A percentile compares a stretch with the other conserved stretches of the same genome.
Conservation (phyloP, 2,113 vertebrate genomes). For the Ornithorhynchus anatinus region DNA sequence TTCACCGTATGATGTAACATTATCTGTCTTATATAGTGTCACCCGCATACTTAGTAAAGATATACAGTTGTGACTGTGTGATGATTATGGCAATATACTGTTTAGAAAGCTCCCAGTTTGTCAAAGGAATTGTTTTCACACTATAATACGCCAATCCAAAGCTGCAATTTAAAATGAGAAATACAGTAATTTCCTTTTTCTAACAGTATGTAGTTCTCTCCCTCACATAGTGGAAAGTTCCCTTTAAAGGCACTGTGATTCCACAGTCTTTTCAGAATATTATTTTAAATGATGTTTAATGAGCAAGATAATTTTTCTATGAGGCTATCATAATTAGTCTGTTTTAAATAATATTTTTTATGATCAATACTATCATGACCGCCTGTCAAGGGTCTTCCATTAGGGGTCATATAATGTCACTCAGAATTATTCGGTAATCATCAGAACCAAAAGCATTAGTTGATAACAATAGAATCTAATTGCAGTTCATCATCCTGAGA, state of each 20-base stretch:
- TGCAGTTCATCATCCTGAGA: background rate
- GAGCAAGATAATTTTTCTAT: background rate
- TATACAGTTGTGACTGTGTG: background rate
- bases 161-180: background rate
- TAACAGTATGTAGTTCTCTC: no score
- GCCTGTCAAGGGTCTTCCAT: background rate
- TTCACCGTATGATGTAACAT: no score
- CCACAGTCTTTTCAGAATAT: background rate
- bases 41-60: background rate
- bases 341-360: background rate
- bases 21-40: no score
- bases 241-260: background rate
- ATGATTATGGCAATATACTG: background rate
- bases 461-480: background rate
- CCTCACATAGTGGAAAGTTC: background rate
- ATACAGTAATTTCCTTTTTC: background rate
- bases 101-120: background rate
- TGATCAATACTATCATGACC: background rate
- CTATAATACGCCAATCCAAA: background rate
- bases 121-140: background rate
- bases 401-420: background rate
- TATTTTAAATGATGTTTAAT: background rate
- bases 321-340: background rate
- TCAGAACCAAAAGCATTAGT: background rate
- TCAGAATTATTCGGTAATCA: background rate